These are phyloP conservation scores for Macrosoma leucophasiata DNA, from an alignment of 2,888 invertebrate species.

Conservation along the genomic window DNA sequence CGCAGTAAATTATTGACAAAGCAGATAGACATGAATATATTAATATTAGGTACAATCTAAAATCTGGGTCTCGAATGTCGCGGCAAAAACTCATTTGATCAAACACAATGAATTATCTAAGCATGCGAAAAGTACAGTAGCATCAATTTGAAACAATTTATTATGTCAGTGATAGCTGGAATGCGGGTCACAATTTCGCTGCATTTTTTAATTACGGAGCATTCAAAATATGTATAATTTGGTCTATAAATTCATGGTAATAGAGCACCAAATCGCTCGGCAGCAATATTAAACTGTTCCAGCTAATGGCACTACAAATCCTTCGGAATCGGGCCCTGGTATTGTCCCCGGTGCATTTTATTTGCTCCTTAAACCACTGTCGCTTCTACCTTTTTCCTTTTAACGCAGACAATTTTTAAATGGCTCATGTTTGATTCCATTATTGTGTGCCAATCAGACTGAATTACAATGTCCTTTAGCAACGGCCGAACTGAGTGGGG, in stretches of 20 bases:
- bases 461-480: slow-evolving; percentile 75
- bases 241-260: slow-evolving; percentile 4
- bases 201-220: slow-evolving; percentile 49
- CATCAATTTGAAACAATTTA: slow-evolving; percentile 25
- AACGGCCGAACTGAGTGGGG: slow-evolving; percentile 62
- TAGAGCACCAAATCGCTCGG: slow-evolving; percentile 9
- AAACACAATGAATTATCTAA: too few relatives aligned
- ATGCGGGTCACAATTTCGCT: slow-evolving; percentile 47
- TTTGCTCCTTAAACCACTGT: slow-evolving; percentile 61
- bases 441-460: slow-evolving; percentile 75
- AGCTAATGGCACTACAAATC: slow-evolving; percentile 72
- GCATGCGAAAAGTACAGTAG: too few relatives aligned
- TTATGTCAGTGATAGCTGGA: slow-evolving; percentile 42
- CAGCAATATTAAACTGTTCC: slow-evolving; percentile 15
- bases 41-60: too few relatives aligned
- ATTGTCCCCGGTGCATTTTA: slow-evolving; percentile 63
- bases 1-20: too few relatives aligned
- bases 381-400: slow-evolving; percentile 63
- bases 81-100: too few relatives aligned
- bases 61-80: too few relatives aligned
- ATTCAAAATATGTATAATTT: slow-evolving; percentile 6
- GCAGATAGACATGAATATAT: too few relatives aligned
- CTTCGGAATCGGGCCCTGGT: slow-evolving; percentile 57
- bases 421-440: slow-evolving; percentile 73
- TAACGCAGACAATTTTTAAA: slow-evolving; percentile 72